Evolutionary conservation across 53 echinoderm and acorn worm genomes (phyloP).

Genomic region (Echinarachnius parma): DNA sequence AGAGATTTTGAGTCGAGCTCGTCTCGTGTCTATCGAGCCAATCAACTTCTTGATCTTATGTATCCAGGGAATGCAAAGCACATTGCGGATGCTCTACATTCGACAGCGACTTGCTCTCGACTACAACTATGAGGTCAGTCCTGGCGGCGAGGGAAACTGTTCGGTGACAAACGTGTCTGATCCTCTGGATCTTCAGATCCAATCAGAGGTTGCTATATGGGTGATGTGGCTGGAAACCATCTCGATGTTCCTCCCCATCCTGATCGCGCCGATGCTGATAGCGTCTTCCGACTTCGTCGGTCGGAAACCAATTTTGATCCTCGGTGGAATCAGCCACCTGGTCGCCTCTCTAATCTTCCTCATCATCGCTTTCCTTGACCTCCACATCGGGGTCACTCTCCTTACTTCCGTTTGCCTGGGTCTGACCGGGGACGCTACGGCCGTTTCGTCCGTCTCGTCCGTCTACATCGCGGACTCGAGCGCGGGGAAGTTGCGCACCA

Average conservation of each 20-base stretch:
- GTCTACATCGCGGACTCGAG: constrained; percentile 53
- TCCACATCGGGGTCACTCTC: constrained; percentile 27
- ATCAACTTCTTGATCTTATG: constrained; percentile 42
- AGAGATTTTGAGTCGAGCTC: constrained; percentile 6
- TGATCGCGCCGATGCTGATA: constrained; percentile 15
- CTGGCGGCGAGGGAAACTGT: constrained; percentile 14
- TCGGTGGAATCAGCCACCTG: constrained; percentile 42
- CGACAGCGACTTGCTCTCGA: constrained; percentile 14
- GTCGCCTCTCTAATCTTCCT: constrained; percentile 32
- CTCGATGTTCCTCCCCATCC: constrained; percentile 41
- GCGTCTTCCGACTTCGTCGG: constrained; percentile 49
- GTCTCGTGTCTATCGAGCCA: constrained; percentile 44
- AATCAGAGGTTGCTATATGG: constrained; percentile 43
- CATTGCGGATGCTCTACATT: constrained; percentile 41
- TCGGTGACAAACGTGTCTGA: constrained; percentile 11
- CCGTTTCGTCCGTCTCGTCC: constrained; percentile 11
- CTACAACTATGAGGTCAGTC: constrained; percentile 23
- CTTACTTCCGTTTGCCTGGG: constrained; percentile 32
- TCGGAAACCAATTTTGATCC: constrained; percentile 43
- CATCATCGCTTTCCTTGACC: constrained; percentile 1
- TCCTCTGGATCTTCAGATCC: constrained; percentile 37
- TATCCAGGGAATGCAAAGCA: constrained; percentile 47
- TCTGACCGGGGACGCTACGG: constrained; percentile 36
- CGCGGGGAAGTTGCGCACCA: constrained; percentile 11
- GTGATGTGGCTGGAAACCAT: constrained; percentile 39